These are phyloP conservation scores for Globicephala melas DNA, from an alignment of 2,113 vertebrate species.

Conservation along the genomic window DNA sequence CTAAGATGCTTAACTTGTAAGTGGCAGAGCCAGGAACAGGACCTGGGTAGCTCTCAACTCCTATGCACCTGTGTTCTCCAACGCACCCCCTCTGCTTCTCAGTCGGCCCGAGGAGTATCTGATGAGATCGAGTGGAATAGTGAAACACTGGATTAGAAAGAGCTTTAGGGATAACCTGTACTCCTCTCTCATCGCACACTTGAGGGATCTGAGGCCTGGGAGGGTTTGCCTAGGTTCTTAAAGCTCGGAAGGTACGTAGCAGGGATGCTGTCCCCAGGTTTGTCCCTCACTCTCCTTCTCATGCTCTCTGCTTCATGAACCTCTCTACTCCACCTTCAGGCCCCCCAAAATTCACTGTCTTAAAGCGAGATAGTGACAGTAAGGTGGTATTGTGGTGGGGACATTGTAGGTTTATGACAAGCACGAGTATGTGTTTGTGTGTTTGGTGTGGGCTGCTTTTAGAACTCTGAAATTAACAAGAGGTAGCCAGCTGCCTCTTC, in stretches of 20 bases:
- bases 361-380: neutral
- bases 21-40: neutral
- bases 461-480: neutral
- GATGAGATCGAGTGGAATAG: neutral
- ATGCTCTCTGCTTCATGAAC: neutral
- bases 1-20: neutral
- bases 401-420: neutral
- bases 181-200: neutral
- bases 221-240: neutral
- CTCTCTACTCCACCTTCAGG: neutral
- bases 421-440: neutral
- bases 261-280: neutral
- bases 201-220: neutral
- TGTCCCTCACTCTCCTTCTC: neutral
- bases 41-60: neutral
- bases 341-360: neutral
- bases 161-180: neutral
- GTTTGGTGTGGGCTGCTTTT: neutral
- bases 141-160: neutral
- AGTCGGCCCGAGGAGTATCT: neutral
- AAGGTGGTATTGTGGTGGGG: neutral
- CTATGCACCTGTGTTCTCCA: neutral
- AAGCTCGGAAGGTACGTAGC: neutral
- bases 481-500: neutral
- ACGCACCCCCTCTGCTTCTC: rapidly evolving